Evolutionary conservation across 2,113 vertebrate genomes (phyloP).

Genomic region (Tamias sibiricus): DNA sequence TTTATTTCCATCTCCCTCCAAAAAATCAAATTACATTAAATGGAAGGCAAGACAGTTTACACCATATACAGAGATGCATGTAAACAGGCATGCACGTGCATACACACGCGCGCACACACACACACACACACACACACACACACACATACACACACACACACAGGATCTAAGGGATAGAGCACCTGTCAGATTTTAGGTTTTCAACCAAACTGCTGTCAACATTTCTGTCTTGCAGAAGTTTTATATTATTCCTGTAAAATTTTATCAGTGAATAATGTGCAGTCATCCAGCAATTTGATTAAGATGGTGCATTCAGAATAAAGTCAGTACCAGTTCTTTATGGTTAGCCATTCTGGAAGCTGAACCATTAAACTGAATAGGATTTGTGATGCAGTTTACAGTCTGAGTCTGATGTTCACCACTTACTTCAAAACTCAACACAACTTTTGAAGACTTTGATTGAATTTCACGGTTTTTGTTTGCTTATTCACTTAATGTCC

Average conservation of each 20-base stretch:
- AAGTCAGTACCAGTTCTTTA: conserved; percentile 54
- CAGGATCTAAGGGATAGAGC: not conserved
- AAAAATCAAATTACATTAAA: not conserved
- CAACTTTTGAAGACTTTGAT: conserved; percentile 23
- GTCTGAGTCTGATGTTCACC: not conserved
- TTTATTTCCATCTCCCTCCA: not conserved
- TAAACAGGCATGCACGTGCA: rapidly evolving
- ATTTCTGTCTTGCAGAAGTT: conserved; percentile 46
- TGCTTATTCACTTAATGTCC: not conserved
- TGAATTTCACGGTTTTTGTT: not conserved
- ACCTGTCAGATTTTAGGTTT: conserved; percentile 19
- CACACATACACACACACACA: rapidly evolving
- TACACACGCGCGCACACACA: rapidly evolving
- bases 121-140: rapidly evolving
- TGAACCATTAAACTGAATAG: not conserved
- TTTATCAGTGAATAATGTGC: conserved; percentile 75
- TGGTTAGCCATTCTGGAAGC: conserved; percentile 13
- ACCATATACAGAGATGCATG: rapidly evolving
- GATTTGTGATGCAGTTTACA: conserved; percentile 53
- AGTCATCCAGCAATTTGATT: conserved; percentile 72
- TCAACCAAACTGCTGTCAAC: conserved; percentile 41
- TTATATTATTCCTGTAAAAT: conserved; percentile 67
- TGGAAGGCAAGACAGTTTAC: not conserved
- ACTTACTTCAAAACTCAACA: not conserved
- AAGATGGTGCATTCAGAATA: conserved; percentile 51